Conservation (phyloP, 2,113 vertebrate species). For the Ceyx margarethae region DNA sequence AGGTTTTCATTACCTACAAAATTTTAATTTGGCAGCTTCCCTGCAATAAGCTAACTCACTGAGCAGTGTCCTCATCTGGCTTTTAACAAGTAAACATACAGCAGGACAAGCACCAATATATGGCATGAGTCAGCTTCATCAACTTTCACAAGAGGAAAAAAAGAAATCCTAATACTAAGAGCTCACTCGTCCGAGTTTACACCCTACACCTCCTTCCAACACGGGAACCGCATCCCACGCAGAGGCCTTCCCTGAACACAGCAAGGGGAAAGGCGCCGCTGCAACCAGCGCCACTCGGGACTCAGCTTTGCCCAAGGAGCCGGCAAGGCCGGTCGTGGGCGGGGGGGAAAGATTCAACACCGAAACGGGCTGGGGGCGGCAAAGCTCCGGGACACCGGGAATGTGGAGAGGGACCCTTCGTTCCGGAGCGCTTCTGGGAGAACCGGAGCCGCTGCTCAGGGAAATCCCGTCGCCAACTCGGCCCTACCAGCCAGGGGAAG, state of each 20-base stretch:
- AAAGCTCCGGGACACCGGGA: too few relatives aligned
- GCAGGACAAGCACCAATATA: rapidly evolving
- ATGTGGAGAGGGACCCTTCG: neutral
- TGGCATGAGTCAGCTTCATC: neutral
- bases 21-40: neutral
- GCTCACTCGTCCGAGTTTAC: neutral
- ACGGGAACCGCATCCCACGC: rapidly evolving
- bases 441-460: neutral
- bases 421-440: neutral
- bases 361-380: neutral
- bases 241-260: neutral
- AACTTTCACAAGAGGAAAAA: neutral
- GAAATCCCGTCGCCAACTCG: neutral
- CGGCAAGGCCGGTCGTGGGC: neutral
- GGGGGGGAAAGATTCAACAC: neutral
- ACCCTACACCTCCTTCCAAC: neutral
- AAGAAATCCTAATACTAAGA: neutral
- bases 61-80: neutral
- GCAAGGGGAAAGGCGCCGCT: rapidly evolving
- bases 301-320: rapidly evolving
- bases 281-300: rapidly evolving
- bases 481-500: neutral
- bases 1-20: neutral
- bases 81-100: neutral
- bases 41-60: neutral